A percentile compares a stretch with the other conserved stretches of the same genome.
Evolutionary conservation across 2,113 vertebrate species (phyloP).

Genomic region (Pseudopodoces humilis): DNA sequence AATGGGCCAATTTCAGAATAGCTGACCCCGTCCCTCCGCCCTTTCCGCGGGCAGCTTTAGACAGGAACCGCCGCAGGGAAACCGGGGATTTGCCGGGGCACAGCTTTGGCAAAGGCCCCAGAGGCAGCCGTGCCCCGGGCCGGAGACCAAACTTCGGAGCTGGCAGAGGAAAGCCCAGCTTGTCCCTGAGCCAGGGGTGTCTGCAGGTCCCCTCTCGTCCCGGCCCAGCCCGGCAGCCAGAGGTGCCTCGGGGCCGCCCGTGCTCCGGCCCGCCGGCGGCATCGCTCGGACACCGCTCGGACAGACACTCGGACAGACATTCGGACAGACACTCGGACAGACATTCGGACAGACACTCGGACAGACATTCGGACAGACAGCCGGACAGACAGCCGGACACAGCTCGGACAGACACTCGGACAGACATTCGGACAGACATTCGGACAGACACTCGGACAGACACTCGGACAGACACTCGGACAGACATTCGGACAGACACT

Average conservation of each 20-base stretch:
- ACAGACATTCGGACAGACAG: no score
- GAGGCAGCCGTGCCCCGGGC: accelerated
- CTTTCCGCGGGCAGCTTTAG: not conserved
- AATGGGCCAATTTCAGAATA: accelerated
- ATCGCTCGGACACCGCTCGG: not conserved
- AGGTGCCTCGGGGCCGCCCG: accelerated
- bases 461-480: no score
- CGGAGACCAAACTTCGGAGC: accelerated
- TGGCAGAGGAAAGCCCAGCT: not conserved
- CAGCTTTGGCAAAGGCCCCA: accelerated
- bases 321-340: not conserved
- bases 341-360: no score
- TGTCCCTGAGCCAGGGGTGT: no score
- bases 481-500: not conserved
- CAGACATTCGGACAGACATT: no score
- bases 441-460: no score
- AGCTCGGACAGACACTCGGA: not conserved
- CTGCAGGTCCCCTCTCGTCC: not conserved
- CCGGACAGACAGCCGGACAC: not conserved
- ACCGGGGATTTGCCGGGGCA: accelerated
- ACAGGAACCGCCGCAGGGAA: accelerated
- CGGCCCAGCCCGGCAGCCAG: not conserved
- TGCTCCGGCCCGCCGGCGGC: not conserved
- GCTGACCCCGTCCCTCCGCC: accelerated
- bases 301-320: not conserved